These are phyloP conservation scores for Leucosticte australis DNA, from an alignment of 2,113 vertebrate genomes.

Conservation along the genomic window DNA sequence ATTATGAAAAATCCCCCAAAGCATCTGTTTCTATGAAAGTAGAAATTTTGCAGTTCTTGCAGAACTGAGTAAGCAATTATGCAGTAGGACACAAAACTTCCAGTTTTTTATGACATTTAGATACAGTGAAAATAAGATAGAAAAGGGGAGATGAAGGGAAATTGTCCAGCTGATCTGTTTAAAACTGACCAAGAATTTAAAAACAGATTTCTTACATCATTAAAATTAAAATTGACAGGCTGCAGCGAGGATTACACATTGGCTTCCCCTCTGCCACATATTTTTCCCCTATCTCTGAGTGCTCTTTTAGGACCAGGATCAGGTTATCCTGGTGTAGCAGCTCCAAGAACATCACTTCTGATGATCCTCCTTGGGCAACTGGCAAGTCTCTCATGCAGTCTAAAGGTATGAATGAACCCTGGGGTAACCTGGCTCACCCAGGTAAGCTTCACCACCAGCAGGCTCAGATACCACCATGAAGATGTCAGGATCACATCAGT, in stretches of 20 bases:
- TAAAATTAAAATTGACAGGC: neutral
- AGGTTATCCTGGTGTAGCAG: neutral
- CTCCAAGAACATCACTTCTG: neutral
- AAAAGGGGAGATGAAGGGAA: neutral
- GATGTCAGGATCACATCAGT: neutral
- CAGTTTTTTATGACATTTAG: neutral
- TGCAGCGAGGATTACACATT: neutral
- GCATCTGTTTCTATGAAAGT: neutral
- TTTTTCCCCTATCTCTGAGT: neutral
- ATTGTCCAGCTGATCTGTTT: neutral
- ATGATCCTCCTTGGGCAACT: neutral
- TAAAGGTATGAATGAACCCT: neutral
- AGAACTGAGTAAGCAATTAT: neutral
- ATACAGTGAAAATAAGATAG: neutral
- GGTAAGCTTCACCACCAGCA: neutral
- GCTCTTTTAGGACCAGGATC: neutral
- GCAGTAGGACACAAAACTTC: neutral
- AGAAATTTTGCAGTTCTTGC: neutral
- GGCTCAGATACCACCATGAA: neutral
- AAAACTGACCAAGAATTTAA: neutral
- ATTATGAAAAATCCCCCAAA: constrained; percentile 19
- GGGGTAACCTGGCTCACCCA: neutral
- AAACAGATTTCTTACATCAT: neutral
- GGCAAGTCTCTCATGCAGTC: neutral
- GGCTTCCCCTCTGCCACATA: neutral